Evolutionary conservation across 2,113 vertebrate species (phyloP).

Genomic region (Cyprinus carpio): DNA sequence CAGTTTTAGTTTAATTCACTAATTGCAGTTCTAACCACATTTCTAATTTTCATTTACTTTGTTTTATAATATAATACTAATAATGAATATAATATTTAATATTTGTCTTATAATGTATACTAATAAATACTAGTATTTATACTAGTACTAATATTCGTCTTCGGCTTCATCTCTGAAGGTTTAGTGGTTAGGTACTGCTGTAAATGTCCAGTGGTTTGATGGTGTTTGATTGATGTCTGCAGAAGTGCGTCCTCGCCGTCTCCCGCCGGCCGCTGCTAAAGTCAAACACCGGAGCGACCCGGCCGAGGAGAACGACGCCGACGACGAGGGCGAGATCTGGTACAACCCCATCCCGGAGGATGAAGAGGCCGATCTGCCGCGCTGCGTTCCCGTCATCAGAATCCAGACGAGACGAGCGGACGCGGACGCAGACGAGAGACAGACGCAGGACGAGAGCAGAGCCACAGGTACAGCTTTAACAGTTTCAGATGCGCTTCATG

Average conservation of each 20-base stretch:
- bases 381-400: slow-evolving; percentile 45
- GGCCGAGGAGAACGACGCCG: slow-evolving; percentile 88
- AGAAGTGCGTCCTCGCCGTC: slow-evolving; percentile 63
- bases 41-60: neutral
- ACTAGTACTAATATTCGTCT: neutral
- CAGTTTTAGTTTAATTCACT: neutral
- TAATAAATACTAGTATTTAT: neutral
- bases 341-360: slow-evolving; percentile 99
- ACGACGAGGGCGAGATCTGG: slow-evolving; percentile 98
- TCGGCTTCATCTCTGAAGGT: neutral
- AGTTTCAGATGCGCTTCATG: too few relatives aligned
- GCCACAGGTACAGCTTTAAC: slow-evolving; percentile 53
- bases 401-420: slow-evolving; percentile 34
- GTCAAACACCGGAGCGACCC: slow-evolving; percentile 69
- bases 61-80: neutral
- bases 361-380: slow-evolving; percentile 71
- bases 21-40: neutral
- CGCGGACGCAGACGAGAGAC: neutral
- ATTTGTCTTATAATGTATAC: neutral
- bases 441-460: slow-evolving; percentile 75
- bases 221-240: neutral
- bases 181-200: too few relatives aligned
- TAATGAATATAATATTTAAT: neutral
- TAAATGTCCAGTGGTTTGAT: too few relatives aligned
- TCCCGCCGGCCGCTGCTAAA: neutral